Evolutionary conservation across 53 echinoderm and acorn worm species (phyloP).

Genomic region (Luidia sarsii): DNA sequence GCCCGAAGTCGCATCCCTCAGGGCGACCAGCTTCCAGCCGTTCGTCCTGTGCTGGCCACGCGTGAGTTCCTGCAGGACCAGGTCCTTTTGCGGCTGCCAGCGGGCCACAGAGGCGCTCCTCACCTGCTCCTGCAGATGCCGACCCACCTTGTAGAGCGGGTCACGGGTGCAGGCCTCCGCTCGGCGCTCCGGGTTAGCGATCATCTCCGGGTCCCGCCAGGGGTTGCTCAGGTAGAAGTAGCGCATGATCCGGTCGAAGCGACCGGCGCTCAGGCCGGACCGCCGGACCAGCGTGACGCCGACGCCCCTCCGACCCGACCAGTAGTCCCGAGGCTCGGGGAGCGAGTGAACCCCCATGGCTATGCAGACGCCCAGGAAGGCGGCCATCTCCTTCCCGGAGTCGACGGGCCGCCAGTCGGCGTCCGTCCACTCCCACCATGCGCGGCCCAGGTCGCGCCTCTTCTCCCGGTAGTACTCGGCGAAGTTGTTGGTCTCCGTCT

Average conservation of each 20-base stretch:
- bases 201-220: conserved; percentile 60
- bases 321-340: conserved; percentile 51
- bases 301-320: conserved; percentile 21
- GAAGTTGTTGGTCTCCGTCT: conserved; percentile 55
- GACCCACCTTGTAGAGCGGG: conserved; percentile 53
- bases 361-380: conserved; percentile 48
- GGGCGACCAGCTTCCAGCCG: conserved; percentile 28
- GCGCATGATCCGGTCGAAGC: conserved; percentile 52
- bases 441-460: conserved; percentile 47
- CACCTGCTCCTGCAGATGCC: conserved; percentile 16
- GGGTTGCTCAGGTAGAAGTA: conserved; percentile 64
- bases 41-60: background rate
- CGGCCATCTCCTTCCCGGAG: conserved; percentile 41
- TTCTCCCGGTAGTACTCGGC: conserved; percentile 62
- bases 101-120: conserved; percentile 1
- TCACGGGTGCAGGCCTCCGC: conserved; percentile 48
- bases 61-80: conserved; percentile 33
- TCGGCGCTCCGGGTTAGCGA: conserved; percentile 54
- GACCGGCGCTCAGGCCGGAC: conserved; percentile 15
- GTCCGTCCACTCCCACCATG: conserved; percentile 64
- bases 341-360: conserved; percentile 36
- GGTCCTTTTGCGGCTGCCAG: conserved; percentile 37
- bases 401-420: conserved; percentile 26
- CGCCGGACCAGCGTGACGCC: conserved; percentile 4
- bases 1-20: conserved; percentile 48